Evolutionary conservation across 2,888 invertebrate genomes (phyloP).

Genomic region (Brachylomia viminalis): DNA sequence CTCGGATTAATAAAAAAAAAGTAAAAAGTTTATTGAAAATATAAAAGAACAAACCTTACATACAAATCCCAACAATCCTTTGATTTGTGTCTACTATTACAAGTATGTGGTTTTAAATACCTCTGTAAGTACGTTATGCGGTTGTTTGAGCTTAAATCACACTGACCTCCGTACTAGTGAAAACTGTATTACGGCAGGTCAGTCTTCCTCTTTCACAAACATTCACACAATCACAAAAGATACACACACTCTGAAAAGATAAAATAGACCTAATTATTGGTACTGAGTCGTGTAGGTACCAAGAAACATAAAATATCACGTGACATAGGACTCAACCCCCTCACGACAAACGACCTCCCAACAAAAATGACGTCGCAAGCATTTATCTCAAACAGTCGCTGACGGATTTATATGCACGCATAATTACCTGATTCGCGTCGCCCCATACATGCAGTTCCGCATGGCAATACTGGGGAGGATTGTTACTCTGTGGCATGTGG

Average conservation of each 20-base stretch:
- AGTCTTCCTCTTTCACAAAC: too few species aligned
- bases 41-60: too few species aligned
- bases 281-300: too few species aligned
- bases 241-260: neutral
- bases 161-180: too few species aligned
- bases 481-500: conserved; percentile 27
- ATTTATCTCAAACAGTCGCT: conserved; percentile 42
- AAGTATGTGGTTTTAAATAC: too few species aligned
- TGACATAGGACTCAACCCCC: neutral
- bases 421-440: conserved; percentile 71
- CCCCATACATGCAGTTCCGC: conserved; percentile 47
- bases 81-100: too few species aligned
- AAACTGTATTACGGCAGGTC: too few species aligned
- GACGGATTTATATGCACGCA: conserved; percentile 68
- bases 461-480: conserved; percentile 12
- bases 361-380: conserved; percentile 16
- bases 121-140: too few species aligned
- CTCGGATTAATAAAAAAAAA: neutral
- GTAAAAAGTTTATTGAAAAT: too few species aligned
- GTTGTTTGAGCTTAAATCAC: too few species aligned
- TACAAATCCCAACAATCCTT: too few species aligned
- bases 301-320: neutral
- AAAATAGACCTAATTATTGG: neutral
- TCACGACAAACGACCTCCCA: neutral
- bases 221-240: too few species aligned